phyloP scores from a whole-genome alignment of 2,888 invertebrate genomes.

The Bunonema sp. region DNA sequence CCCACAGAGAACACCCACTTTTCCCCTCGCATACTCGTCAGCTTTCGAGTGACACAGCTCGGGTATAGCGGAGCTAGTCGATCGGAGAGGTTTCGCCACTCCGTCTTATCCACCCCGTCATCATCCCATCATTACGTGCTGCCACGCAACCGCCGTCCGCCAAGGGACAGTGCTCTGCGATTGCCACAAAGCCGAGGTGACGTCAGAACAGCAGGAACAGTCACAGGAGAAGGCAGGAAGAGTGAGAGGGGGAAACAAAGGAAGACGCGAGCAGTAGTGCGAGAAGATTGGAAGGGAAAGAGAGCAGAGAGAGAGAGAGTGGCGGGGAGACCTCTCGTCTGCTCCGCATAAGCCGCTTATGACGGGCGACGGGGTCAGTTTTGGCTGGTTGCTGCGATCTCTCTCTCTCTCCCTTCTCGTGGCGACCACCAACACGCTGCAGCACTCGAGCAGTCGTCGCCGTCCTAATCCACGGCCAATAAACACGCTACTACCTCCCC shows the following conservation, averaged over 20 bases:
- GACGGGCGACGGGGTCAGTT: too few relatives aligned
- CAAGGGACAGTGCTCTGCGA: background rate
- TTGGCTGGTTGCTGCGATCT: too few relatives aligned
- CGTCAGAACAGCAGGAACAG: background rate
- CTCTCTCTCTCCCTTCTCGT: too few relatives aligned
- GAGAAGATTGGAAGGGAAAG: background rate
- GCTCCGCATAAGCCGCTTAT: too few relatives aligned
- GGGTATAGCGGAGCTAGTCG: background rate
- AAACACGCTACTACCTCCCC: too few relatives aligned
- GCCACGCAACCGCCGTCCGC: background rate
- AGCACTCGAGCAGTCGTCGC: too few relatives aligned
- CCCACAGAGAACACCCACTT: too few relatives aligned
- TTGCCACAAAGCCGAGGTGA: background rate
- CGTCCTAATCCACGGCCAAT: too few relatives aligned
- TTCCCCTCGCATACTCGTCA: too few relatives aligned
- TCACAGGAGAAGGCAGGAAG: background rate
- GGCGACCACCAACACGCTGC: too few relatives aligned
- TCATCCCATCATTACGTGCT: background rate
- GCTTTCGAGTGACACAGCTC: too few relatives aligned
- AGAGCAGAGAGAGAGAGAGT: slow-evolving; percentile 1
- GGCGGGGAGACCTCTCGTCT: background rate
- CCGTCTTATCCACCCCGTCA: background rate
- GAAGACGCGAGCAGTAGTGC: background rate
- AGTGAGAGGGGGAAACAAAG: background rate
- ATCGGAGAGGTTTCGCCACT: slow-evolving; percentile 2